Evolutionary conservation across 2,113 vertebrate species (phyloP), one percentile per base, ranked within the genome.

Genomic region (Oncorhynchus tshawytscha): DNA sequence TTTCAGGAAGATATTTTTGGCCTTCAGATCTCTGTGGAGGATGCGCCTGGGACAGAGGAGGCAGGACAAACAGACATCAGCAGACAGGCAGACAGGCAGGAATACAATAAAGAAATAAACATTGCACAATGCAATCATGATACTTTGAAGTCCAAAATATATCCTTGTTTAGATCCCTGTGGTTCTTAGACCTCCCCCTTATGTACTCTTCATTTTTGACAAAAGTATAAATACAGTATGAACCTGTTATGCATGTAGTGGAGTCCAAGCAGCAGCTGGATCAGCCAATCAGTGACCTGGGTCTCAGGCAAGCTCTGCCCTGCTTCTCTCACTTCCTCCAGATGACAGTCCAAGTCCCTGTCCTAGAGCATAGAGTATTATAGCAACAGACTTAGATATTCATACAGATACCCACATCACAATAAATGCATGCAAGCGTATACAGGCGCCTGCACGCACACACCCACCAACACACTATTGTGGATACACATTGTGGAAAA

Each of bases 1-100:
- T 89, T 95, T 97, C 85, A 97, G 88, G 92, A 96, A 96, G 85
- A 97, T 89, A 84, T 96, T 96, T 88, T 95, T 96, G 81, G 95
- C 82, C 89, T 96, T 97, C 87, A 97, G 93, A 82, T 97, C 95
- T 85, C 94, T 90, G 89, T 96, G 95, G 86, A 96, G 95, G 89
- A 96, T 94, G 72, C 88, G 57, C 86, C 95, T 96, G 84, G 13
- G 80, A 90, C 86, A 15, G 57, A 13, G 75, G 86, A 67, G 6
- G 1, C 62, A 3, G 34, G 73, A 45, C n/a, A 82, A 70, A 74
- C 51, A 85, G 68, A 31, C 87, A 18, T 72, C 49, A 25, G 54
- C 20, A 48, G n/a, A 73, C 15, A 29, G 45, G 29, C 25, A 66
- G n/a, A 27, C 25, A 25, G 25, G 12, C 8, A 51, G 49, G 4